Conservation (phyloP, 2,797 vertebrate genomes). For the Sebastes kiyomatsui region DNA sequence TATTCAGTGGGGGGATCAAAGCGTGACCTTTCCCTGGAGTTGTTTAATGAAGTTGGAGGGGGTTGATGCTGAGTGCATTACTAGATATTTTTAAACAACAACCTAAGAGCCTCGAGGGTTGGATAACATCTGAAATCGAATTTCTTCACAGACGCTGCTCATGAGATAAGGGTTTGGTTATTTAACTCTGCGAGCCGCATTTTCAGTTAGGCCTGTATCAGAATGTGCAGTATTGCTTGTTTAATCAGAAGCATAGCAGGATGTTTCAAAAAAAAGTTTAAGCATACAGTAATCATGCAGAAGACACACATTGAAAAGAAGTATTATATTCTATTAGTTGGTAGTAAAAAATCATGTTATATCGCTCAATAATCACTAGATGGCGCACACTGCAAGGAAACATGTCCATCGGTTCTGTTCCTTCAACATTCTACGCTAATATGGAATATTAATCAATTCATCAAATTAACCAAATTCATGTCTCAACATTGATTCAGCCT, state of each 20-base stretch:
- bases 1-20: constrained; percentile 29
- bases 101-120: background rate
- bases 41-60: constrained; percentile 44
- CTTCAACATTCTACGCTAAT: background rate
- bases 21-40: constrained; percentile 3
- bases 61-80: constrained; percentile 13
- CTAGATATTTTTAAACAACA: constrained; percentile 28
- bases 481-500: background rate
- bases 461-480: background rate
- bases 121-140: constrained; percentile 4
- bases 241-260: background rate
- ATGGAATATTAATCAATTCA: background rate
- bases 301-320: background rate
- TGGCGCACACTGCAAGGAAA: constrained; percentile 69
- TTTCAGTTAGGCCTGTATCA: background rate
- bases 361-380: constrained; percentile 67
- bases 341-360: constrained; percentile 21
- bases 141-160: background rate
- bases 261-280: background rate
- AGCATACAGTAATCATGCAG: background rate
- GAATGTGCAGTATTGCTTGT: background rate
- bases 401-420: background rate
- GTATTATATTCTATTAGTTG: background rate
- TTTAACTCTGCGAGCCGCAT: background rate
- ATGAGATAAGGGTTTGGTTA: background rate